Base-by-base conservation (phyloP, 2,113 vertebrate species). In the Ramphastos sulfuratus region DNA sequence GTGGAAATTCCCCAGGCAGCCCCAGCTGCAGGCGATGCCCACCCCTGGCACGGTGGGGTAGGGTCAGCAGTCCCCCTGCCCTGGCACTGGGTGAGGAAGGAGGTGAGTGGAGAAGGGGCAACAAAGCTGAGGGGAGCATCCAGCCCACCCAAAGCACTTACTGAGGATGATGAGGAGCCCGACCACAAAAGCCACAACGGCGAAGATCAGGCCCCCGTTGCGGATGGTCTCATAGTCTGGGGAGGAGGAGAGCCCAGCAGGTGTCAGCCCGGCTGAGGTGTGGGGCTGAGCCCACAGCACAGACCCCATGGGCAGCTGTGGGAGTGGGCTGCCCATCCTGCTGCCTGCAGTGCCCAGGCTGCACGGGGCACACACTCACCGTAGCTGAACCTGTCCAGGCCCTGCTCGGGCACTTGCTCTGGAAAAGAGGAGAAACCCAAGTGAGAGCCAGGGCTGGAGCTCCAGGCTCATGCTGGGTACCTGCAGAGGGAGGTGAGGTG, bases 141-240 rank as follows among this genome's bases (percentile, higher is more conserved):
- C 9, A 0, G 9, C 50, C 64, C 21, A 1, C 8, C 46, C 48
- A 0, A 10, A 12, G 48, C 89, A 98, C 98, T 98, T 85, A 98
- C 98, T 97, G 95, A 98, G 97, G 73, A 99, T 97, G 79, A 99
- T 97, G 80, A 98, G 91, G 30, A 99, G 97, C 27, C 98, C 98
- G 24, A 98, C 15, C 8, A 98, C 59, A 86, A 98, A 99, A 35
- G 98, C 97, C 85, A 98, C 97, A 6, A 96, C 94, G 1, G 98
- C 98, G 6, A 99, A 98, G 94, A 98, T 98, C 78, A 98, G 97
- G 25, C 98, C 98, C 60, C 98, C 98, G 0, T 97, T 97, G 69
- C 98, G 97, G 88, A 99, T 74, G 20, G 97, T 94, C 66, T 98
- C 97, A 21, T 99, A 98, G 92, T 99, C 98, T 97, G 35, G 70